These are phyloP conservation scores for Tapera naevia DNA, from an alignment of 2,797 vertebrate genomes.

Conservation along the genomic window DNA sequence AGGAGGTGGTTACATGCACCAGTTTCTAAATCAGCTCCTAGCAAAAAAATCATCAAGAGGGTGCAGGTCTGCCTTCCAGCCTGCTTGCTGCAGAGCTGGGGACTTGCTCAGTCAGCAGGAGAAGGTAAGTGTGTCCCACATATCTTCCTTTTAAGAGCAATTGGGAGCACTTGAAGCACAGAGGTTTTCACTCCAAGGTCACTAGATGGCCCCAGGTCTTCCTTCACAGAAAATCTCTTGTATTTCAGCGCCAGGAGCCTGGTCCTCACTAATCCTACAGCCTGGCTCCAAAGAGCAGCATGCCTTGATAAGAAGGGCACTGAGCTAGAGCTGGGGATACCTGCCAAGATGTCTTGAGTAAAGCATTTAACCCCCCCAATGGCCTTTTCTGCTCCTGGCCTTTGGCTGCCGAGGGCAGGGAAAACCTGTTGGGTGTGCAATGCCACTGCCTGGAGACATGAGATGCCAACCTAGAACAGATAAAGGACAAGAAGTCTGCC, in stretches of 20 bases:
- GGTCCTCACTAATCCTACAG: not conserved
- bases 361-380: not conserved
- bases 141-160: not conserved
- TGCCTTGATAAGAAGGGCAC: not conserved
- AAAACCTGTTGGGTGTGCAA: not conserved
- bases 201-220: constrained; percentile 49
- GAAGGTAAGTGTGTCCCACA: not conserved
- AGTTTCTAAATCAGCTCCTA: constrained; percentile 47
- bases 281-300: not conserved
- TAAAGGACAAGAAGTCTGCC: not conserved
- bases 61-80: constrained; percentile 26
- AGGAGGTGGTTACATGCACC: constrained; percentile 47
- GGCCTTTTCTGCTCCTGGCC: not conserved
- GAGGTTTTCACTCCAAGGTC: constrained; percentile 24
- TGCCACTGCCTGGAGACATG: not conserved
- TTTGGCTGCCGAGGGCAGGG: not conserved
- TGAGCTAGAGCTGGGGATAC: not conserved
- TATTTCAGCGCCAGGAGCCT: not conserved
- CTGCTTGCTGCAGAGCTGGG: not conserved
- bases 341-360: not conserved
- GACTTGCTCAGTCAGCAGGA: constrained; percentile 37
- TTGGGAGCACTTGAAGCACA: constrained; percentile 24
- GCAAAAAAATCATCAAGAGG: not conserved
- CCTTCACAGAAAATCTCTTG: not conserved
- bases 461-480: not conserved